Evolutionary conservation across 2,797 vertebrate species (phyloP).

Genomic region (Oryzias sinensis): DNA sequence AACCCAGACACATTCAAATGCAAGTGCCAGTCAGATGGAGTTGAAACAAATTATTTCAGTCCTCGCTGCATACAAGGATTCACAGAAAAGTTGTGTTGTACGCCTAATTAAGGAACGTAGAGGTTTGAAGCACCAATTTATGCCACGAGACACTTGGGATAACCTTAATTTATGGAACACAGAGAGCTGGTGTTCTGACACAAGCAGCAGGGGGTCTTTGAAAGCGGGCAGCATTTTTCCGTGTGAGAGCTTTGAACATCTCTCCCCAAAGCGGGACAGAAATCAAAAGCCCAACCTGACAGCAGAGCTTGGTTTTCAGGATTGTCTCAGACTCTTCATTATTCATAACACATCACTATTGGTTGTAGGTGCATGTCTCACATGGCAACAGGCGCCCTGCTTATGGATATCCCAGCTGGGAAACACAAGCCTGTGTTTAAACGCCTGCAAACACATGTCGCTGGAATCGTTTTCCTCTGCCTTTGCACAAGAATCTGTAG

Average conservation of each 20-base stretch:
- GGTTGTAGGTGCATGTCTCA: slow-evolving; percentile 36
- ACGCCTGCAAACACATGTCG: slow-evolving; percentile 17
- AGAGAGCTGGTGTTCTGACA: slow-evolving; percentile 96
- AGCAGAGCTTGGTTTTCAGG: slow-evolving; percentile 83
- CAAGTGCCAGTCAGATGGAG: slow-evolving; percentile 14
- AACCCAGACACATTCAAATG: not conserved
- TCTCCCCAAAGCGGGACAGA: slow-evolving; percentile 89
- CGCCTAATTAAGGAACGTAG: slow-evolving; percentile 83
- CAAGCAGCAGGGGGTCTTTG: slow-evolving; percentile 91
- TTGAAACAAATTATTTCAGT: slow-evolving; percentile 25
- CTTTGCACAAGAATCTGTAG: slow-evolving; percentile 15
- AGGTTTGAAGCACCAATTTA: slow-evolving; percentile 86
- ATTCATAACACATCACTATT: slow-evolving; percentile 71
- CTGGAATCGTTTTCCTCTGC: not conserved
- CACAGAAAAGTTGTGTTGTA: slow-evolving; percentile 75
- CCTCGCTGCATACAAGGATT: slow-evolving; percentile 79
- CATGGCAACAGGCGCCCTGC: slow-evolving; percentile 30
- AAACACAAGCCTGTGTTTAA: slow-evolving; percentile 4
- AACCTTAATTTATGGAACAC: slow-evolving; percentile 94
- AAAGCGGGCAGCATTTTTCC: slow-evolving; percentile 87
- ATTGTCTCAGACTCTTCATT: slow-evolving; percentile 81
- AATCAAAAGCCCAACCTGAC: slow-evolving; percentile 93
- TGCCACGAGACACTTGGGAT: slow-evolving; percentile 86
- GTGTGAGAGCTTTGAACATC: slow-evolving; percentile 91
- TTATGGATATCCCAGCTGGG: slow-evolving; percentile 1